Percentiles rank a stretch among this genome's conserved stretches.
These are phyloP conservation scores for Argynnis bischoffii DNA, from an alignment of 2,888 invertebrate genomes.

Conservation along the genomic window DNA sequence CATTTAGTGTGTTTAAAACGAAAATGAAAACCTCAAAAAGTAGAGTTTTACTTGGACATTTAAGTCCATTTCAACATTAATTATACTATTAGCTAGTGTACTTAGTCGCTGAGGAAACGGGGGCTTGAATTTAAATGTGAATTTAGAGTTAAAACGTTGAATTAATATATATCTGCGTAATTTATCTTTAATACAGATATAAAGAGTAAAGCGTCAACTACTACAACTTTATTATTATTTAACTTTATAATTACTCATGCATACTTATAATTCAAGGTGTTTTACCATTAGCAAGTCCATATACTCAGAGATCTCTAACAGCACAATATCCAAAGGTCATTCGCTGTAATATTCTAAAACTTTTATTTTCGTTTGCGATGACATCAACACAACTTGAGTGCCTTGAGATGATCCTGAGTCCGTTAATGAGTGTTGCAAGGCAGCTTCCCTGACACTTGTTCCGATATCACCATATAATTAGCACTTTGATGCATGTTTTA, in stretches of 20 bases:
- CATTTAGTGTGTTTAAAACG: too few relatives aligned
- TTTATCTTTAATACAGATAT: too few relatives aligned
- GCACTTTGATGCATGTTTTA: constrained; percentile 7
- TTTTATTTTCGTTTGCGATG: constrained; percentile 55
- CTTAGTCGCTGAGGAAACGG: too few relatives aligned
- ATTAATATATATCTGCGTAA: too few relatives aligned
- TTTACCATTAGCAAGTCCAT: constrained; percentile 14
- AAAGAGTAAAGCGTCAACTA: neutral
- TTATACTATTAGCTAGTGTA: too few relatives aligned
- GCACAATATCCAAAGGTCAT: constrained; percentile 29
- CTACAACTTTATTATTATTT: neutral
- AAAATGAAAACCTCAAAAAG: too few relatives aligned
- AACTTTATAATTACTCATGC: constrained; percentile 13
- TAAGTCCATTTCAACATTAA: too few relatives aligned
- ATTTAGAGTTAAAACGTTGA: too few relatives aligned
- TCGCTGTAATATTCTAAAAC: constrained; percentile 36
- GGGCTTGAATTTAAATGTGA: too few relatives aligned
- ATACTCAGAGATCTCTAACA: constrained; percentile 25
- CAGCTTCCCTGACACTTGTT: constrained; percentile 15
- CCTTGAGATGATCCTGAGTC: constrained; percentile 18
- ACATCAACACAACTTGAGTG: constrained; percentile 48
- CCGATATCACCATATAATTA: constrained; percentile 10
- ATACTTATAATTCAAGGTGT: constrained; percentile 1
- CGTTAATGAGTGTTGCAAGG: constrained; percentile 14
- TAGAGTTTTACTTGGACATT: too few relatives aligned